Evolutionary conservation across 1,140 invertebrate species (phyloP), one percentile per base, ranked within the genome.

Genomic region (Apolygus lucorum): DNA sequence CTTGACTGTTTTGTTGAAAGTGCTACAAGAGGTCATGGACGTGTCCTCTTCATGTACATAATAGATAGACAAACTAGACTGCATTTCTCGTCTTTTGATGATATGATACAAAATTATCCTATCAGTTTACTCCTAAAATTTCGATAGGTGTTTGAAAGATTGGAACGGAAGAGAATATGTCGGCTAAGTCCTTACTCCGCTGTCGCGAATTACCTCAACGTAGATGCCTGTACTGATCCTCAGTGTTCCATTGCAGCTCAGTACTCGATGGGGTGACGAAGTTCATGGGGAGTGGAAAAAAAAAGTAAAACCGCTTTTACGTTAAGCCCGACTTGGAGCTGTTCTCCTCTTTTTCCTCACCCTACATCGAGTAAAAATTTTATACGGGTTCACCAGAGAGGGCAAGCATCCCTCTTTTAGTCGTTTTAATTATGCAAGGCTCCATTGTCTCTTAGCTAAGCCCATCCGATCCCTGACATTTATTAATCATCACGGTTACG

Each of bases 381-480:
- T 59, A 59, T 59, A 14, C 54, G 54, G 54, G 13, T 22, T n/a
- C n/a, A n/a, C n/a, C n/a, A n/a, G n/a, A n/a, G n/a, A n/a, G 34
- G 54, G 2, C 2, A 21, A 22, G 54, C 54, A 59, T 59, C 54
- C 54, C 22, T 59, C 54, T 59, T 59, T 59, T 22, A 59, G 22
- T 24, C 11, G 54, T 59, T 59, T 59, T 59, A 59, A 59, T 59
- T 59, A 59, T 59, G 54, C 54, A 59, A 21, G 54, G 22, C 22
- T 59, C 54, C 54, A 59, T 59, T 59, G 54, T 59, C 54, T 59
- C 22, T 4, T 24, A 4, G 54, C 11, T 59, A 13, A 59, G 54
- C 54, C 54, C 54, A 59, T 59, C 22, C 54, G 54, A 59, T 59
- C 54, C 54, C 22, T 13, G 54, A 59, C 54, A 59, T 59, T 59